phyloP scores from a whole-genome alignment of 2,888 invertebrate genomes.

The Plutella xylostella region DNA sequence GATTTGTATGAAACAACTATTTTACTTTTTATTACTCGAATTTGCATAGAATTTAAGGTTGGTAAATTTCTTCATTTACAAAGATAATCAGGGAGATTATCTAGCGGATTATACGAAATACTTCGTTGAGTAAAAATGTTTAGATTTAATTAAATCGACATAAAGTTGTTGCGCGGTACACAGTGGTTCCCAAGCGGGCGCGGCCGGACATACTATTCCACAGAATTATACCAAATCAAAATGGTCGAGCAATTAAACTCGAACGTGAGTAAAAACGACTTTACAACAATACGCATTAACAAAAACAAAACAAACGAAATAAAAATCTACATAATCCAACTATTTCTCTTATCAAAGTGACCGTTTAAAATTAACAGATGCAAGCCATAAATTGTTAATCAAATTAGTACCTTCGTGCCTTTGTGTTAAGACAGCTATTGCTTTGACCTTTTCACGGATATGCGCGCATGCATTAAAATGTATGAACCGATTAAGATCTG shows the following conservation, averaged over 20 bases:
- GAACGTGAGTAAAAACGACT: background rate
- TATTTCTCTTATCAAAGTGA: conserved; percentile 11
- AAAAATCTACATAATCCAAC: conserved; percentile 11
- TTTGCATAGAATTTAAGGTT: no score
- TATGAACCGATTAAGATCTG: conserved; percentile 37
- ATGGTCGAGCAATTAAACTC: conserved; percentile 4
- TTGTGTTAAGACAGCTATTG: conserved; percentile 16
- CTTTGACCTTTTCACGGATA: conserved; percentile 16
- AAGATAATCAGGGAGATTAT: no score
- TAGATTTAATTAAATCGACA: no score
- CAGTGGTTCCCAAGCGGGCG: no score
- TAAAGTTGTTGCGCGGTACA: no score
- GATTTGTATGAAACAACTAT: no score
- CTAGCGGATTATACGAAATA: no score
- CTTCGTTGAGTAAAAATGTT: no score
- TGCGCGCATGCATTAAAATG: conserved; percentile 32
- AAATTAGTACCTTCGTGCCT: conserved; percentile 18
- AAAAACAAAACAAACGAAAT: conserved; percentile 11
- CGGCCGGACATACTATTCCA: no score
- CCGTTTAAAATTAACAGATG: conserved; percentile 11
- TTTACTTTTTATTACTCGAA: no score
- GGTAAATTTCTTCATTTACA: no score
- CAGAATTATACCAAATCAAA: no score
- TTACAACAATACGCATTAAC: conserved; percentile 9
- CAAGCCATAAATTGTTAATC: conserved; percentile 12